phyloP scores from a whole-genome alignment of 2,113 vertebrate genomes.

The Pluvianellus socialis region DNA sequence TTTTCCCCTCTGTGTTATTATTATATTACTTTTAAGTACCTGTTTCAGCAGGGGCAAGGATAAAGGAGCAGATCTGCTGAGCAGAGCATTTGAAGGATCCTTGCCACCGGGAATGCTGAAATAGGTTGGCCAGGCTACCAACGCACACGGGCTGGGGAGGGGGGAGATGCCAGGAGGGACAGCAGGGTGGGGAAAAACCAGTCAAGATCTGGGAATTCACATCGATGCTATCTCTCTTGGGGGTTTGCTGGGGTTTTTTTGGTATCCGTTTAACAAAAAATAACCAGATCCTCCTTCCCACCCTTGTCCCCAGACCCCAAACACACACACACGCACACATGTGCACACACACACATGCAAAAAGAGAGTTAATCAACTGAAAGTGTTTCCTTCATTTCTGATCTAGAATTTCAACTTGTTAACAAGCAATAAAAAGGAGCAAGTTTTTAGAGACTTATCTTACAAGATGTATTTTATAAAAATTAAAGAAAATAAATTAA shows the following conservation, averaged over 20 bases:
- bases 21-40: not conserved
- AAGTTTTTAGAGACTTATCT: slow-evolving; percentile 78
- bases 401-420: slow-evolving; percentile 74
- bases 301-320: slow-evolving; percentile 17
- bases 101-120: not conserved
- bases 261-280: slow-evolving; percentile 66
- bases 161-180: slow-evolving; percentile 38
- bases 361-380: slow-evolving; percentile 74
- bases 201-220: slow-evolving; percentile 64
- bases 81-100: slow-evolving; percentile 37
- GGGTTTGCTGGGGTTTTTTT: slow-evolving; percentile 20
- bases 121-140: slow-evolving; percentile 53
- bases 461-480: slow-evolving; percentile 81
- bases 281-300: slow-evolving; percentile 62
- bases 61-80: slow-evolving; percentile 50
- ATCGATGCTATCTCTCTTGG: slow-evolving; percentile 13
- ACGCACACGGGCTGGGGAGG: slow-evolving; percentile 50
- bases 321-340: not conserved
- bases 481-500: slow-evolving; percentile 79
- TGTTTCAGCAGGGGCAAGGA: slow-evolving; percentile 49
- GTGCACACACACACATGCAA: not conserved
- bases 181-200: slow-evolving; percentile 44
- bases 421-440: slow-evolving; percentile 77
- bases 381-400: slow-evolving; percentile 75
- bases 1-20: not conserved